Base-by-base conservation (phyloP, 92 coral and sea anemone genomes). In the Plumapathes pennacea region DNA sequence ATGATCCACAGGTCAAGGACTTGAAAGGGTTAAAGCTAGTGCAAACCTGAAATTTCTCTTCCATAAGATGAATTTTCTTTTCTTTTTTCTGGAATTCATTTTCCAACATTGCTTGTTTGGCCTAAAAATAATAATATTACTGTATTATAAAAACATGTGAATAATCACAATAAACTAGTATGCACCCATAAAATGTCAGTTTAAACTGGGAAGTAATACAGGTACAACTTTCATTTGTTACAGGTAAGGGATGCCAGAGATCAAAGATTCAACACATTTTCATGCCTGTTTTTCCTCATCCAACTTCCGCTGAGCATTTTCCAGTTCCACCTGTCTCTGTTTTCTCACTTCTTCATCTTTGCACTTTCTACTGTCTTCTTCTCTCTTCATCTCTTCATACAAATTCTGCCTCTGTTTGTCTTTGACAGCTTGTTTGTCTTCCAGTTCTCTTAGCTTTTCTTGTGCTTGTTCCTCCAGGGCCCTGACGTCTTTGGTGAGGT, bases 381-480 rank as follows among this genome's bases (percentile, higher is more conserved):
- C 77, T 46, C 29, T 59, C 48, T 71, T 89, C 77, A 80, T 80
- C 40, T 80, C 77, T 32, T 84, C 64, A 45, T 80, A 88, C 57
- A 65, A 43, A 28, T 48, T 58, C 25, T 55, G 79, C 36, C 90
- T 70, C 51, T 81, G 62, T 55, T 84, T 73, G 18, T 52, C 72
- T 57, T 84, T 88, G 2, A 23, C 30, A 8, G 80, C 78, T 42
- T 84, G 98, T 46, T 77, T 92, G 31, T 53, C 61, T 48, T 84
- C 94, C 5, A 92, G 72, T 29, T 92, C 96, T 22, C 50, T 73
- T 25, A 92, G 29, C 51, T 60, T 77, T 69, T 72, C 67, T 50
- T 76, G 70, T 50, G 96, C 98, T 34, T 70, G 74, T 80, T 80
- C 73, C 32, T 92, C 96, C 38, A 92, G 46, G 0, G 78, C 34